Evolutionary conservation across 2,888 invertebrate species (phyloP).

Genomic region (Torymus aiolomorphi): DNA sequence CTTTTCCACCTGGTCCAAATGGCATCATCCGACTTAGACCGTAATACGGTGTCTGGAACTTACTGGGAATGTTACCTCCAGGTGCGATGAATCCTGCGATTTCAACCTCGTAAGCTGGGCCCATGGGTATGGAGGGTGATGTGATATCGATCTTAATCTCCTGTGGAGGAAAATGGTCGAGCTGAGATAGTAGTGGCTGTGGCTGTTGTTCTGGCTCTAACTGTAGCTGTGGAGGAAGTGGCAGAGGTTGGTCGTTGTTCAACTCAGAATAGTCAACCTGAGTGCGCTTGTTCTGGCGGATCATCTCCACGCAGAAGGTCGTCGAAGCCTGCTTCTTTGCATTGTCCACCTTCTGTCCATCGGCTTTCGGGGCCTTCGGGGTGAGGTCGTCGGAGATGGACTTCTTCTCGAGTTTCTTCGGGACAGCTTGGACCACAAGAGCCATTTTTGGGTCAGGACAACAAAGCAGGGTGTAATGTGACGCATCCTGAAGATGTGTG

Average conservation of each 20-base stretch:
- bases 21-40: no score
- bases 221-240: neutral
- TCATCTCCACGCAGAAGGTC: slow-evolving; percentile 55
- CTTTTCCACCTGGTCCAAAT: no score
- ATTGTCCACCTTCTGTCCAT: slow-evolving; percentile 28
- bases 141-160: neutral
- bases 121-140: no score
- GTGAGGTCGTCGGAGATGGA: slow-evolving; percentile 23
- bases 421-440: slow-evolving; percentile 23
- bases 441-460: no score
- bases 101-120: slow-evolving; percentile 36
- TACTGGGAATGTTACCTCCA: neutral
- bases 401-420: slow-evolving; percentile 50
- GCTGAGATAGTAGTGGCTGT: neutral
- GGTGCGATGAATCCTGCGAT: slow-evolving; percentile 29
- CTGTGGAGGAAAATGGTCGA: slow-evolving; percentile 5
- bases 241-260: neutral
- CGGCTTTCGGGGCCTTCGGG: slow-evolving; percentile 34
- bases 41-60: no score
- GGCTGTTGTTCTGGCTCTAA: neutral
- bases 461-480: no score
- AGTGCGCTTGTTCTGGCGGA: slow-evolving; percentile 46
- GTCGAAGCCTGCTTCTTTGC: slow-evolving; percentile 53
- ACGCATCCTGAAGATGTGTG: no score
- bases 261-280: slow-evolving; percentile 51